Evolutionary conservation across 1,140 invertebrate species (phyloP).

Genomic region (Solen grandis): DNA sequence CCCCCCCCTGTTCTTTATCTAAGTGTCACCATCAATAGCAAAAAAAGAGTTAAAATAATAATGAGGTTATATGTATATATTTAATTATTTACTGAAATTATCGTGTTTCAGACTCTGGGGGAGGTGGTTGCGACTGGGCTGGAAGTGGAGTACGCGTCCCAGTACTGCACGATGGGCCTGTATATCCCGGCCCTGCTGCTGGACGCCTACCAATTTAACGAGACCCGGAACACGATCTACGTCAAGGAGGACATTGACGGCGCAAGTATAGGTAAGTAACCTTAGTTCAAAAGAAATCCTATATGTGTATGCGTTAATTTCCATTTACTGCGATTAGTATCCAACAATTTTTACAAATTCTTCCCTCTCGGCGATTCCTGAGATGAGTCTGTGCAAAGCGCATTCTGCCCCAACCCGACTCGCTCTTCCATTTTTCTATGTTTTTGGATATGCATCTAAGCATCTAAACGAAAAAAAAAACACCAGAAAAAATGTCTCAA

Average conservation of each 20-base stretch:
- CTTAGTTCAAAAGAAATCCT: no score
- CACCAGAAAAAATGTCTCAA: background rate
- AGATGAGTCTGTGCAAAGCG: background rate
- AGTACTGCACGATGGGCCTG: conserved; percentile 68
- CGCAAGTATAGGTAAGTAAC: conserved; percentile 31
- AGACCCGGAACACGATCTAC: conserved; percentile 57
- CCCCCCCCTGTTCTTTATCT: no score
- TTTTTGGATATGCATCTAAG: no score
- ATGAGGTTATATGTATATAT: no score
- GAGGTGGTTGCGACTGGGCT: conserved; percentile 55
- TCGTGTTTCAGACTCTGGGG: conserved; percentile 57
- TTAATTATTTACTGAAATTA: no score
- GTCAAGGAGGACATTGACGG: conserved; percentile 50
- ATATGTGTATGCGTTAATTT: background rate
- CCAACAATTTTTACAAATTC: background rate
- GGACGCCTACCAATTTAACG: conserved; percentile 59
- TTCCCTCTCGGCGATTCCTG: background rate
- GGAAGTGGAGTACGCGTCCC: conserved; percentile 58
- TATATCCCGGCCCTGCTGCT: conserved; percentile 67
- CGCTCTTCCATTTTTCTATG: no score
- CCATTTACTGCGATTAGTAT: background rate
- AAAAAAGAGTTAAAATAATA: no score
- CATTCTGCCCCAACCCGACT: background rate
- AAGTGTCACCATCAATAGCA: no score
- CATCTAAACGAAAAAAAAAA: no score